Evolutionary conservation across 2,113 vertebrate genomes (phyloP), one percentile per base, ranked within the genome.

Genomic region (Shinisaurus crocodilurus): DNA sequence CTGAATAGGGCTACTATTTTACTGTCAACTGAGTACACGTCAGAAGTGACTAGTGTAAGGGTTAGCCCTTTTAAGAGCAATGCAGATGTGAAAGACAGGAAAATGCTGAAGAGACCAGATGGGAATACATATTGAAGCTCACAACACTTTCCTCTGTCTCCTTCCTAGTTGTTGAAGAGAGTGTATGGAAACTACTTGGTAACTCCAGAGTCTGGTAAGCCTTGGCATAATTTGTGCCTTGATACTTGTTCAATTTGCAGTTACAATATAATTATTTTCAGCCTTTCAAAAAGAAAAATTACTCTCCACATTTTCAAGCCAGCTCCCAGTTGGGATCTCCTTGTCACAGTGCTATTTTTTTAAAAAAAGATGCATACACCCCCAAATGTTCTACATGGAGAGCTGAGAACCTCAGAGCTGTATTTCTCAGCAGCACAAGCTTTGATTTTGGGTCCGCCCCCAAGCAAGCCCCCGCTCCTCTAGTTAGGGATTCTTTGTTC

Each of bases 181-280:
- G 97, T 98, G 32, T 99, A 99, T 70, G 98, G 98, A 91, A 98
- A 93, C 89, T 99, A 97, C 96, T 96, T 99, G 96, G 97, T 98
- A 94, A 96, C 98, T 94, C 94, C 98, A 90, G 99, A 99, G 94
- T 94, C 98, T 92, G 98, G 99, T 99, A 97, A 96, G 96, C 89
- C 86, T 92, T 80, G 9, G 37, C 89, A 15, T 87, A 15, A 92
- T 79, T 75, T 92, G 0, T 95, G 40, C n/a, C 77, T 82, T 45
- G 15, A 15, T 82, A 1, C 83, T 0, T 65, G 34, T 77, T 16
- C 86, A 34, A 32, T 81, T 43, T 81, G 48, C 84, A 79, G 9
- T 82, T 94, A 85, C 72, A 92, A 12, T 92, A 54, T 90, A 0
- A 90, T 63, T 92, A 60, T 72, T 74, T 34, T 48, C 74, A 77